Evolutionary conservation across 2,113 vertebrate species (phyloP).

Genomic region (Pterocles orientalis): DNA sequence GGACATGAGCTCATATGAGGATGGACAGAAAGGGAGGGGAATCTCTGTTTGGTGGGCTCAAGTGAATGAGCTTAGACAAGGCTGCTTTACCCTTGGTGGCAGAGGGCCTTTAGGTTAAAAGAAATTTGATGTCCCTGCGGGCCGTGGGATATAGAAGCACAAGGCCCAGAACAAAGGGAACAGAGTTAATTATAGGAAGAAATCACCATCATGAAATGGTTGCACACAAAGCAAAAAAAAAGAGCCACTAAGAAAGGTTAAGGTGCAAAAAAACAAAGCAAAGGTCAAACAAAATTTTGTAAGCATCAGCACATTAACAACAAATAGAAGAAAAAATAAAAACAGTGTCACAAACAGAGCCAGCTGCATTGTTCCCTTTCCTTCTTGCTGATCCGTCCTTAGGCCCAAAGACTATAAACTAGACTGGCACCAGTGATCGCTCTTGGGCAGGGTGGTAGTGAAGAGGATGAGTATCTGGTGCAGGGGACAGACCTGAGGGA

Average conservation of each 20-base stretch:
- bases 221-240: background rate
- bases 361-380: background rate
- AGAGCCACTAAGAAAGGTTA: background rate
- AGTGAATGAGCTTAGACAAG: slow-evolving; percentile 53
- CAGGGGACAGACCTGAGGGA: background rate
- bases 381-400: background rate
- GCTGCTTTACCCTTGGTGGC: slow-evolving; percentile 48
- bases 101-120: slow-evolving; percentile 51
- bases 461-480: background rate
- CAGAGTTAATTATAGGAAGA: slow-evolving; percentile 13
- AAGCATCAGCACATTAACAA: background rate
- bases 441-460: background rate
- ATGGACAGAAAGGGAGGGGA: slow-evolving; percentile 42
- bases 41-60: slow-evolving; percentile 28
- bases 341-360: background rate
- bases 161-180: slow-evolving; percentile 25
- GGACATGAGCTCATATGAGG: slow-evolving; percentile 54
- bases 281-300: background rate
- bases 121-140: slow-evolving; percentile 20
- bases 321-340: background rate
- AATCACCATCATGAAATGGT: background rate
- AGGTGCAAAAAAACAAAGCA: background rate
- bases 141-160: slow-evolving; percentile 24
- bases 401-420: background rate
- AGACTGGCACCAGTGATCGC: background rate